Evolutionary conservation across 2,888 invertebrate genomes (phyloP), one percentile per base, ranked within the genome.

Genomic region (Drosophila maculinotata): DNA sequence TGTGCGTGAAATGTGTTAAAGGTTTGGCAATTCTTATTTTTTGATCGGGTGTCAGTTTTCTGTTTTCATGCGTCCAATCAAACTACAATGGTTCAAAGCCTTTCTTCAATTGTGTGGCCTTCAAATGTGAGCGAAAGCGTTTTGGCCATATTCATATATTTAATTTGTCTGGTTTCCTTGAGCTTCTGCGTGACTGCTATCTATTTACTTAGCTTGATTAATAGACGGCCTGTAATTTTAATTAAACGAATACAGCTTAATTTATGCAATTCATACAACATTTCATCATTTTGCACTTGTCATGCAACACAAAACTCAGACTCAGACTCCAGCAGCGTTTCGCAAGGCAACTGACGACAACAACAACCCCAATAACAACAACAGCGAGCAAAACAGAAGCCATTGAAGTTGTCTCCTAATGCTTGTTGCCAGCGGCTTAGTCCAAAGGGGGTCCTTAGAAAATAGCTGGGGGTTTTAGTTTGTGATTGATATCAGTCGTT

Each of bases 211-310:
- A 52, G 65, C 63, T 87, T 88, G 87, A 84, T 84, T 88, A 88
- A 88, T 83, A 71, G 58, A 72, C 75, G 56, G 58, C 65, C 75
- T 63, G 64, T 84, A 83, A 88, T 79, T 83, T 83, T 88, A 88
- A 88, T 84, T 86, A 84, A 84, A 77, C 88, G 79, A 83, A 88
- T 75, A 70, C 77, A 80, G 75, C 80, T 84, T 88, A 86, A 88
- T 84, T 84, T 84, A 84, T 84, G 83, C 88, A 88, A 88, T 88
- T 84, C 84, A 83, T 84, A 77, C 66, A 25, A 83, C 73, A 87
- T 81, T 82, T 82, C 80, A 86, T 88, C 84, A 88, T 88, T 88
- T 88, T 83, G 80, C 83, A 84, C 84, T 84, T 84, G 83, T 88
- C 83, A 84, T 83, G 81, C 76, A 68, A 42, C 79, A 58, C 56